Evolutionary conservation across 2,888 invertebrate genomes (phyloP).

Genomic region (Noctua janthe): DNA sequence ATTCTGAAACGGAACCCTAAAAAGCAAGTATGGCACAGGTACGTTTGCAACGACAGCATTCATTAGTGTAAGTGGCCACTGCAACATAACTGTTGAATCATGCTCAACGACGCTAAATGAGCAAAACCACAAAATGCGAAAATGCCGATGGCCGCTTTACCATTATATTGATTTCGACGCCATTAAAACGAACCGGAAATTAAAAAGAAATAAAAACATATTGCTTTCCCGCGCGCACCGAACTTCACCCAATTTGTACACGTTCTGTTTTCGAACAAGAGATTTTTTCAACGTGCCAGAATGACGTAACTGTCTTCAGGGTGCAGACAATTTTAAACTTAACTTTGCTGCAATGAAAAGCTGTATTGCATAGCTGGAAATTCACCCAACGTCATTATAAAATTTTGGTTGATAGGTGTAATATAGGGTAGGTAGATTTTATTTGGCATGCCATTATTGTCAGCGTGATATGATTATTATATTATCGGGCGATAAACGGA

Average conservation of each 20-base stretch:
- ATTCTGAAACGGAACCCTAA: too few species aligned
- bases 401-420: conserved; percentile 73
- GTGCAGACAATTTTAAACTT: conserved; percentile 64
- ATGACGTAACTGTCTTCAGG: conserved; percentile 67
- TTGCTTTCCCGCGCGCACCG: conserved; percentile 89
- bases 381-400: conserved; percentile 65
- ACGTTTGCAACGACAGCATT: neutral
- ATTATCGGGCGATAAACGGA: conserved; percentile 89
- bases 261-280: conserved; percentile 86
- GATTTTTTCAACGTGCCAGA: conserved; percentile 72
- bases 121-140: conserved; percentile 89
- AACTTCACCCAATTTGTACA: conserved; percentile 89
- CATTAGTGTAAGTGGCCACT: conserved; percentile 41
- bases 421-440: conserved; percentile 88
- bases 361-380: conserved; percentile 19
- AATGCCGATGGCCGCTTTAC: conserved; percentile 85
- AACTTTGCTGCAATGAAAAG: conserved; percentile 33
- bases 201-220: conserved; percentile 90
- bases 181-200: conserved; percentile 90
- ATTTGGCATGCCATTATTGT: conserved; percentile 89
- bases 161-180: conserved; percentile 90
- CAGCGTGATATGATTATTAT: conserved; percentile 89
- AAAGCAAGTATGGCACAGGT: conserved; percentile 50
- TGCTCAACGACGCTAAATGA: conserved; percentile 86
- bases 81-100: conserved; percentile 71